phyloP scores from a whole-genome alignment of 2,888 invertebrate species.

The Cantharis rustica region DNA sequence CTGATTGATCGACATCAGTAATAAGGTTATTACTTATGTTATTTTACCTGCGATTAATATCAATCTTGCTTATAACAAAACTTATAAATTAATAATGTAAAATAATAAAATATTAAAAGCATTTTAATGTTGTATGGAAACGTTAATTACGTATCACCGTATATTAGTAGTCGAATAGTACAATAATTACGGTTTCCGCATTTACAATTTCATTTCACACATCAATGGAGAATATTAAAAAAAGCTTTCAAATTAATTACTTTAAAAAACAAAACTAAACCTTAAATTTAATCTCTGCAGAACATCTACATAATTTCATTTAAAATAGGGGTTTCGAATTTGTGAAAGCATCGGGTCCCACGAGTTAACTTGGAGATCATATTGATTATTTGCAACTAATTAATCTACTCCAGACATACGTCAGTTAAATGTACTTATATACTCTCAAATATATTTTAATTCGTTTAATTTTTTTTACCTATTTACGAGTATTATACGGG shows the following conservation, averaged over 20 bases:
- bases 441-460: slow-evolving; percentile 43
- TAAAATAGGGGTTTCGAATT: not conserved
- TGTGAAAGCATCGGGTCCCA: not conserved
- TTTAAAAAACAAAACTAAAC: not conserved
- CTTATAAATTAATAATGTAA: not conserved
- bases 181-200: not conserved
- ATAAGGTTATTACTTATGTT: not conserved
- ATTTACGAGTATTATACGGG: not conserved
- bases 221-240: not conserved
- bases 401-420: slow-evolving; percentile 46
- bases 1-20: not conserved
- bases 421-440: slow-evolving; percentile 35
- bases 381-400: slow-evolving; percentile 47
- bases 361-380: slow-evolving; percentile 30
- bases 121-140: not conserved
- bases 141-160: not conserved
- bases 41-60: not conserved
- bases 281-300: not conserved
- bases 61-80: not conserved
- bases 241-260: not conserved
- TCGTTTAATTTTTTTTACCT: slow-evolving; percentile 27
- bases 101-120: not conserved
- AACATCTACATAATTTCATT: not conserved
- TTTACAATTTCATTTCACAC: not conserved
- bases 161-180: not conserved